Evolutionary conservation across 2,888 invertebrate species (phyloP), one percentile per base, ranked within the genome.

Genomic region (Aelia acuminata): DNA sequence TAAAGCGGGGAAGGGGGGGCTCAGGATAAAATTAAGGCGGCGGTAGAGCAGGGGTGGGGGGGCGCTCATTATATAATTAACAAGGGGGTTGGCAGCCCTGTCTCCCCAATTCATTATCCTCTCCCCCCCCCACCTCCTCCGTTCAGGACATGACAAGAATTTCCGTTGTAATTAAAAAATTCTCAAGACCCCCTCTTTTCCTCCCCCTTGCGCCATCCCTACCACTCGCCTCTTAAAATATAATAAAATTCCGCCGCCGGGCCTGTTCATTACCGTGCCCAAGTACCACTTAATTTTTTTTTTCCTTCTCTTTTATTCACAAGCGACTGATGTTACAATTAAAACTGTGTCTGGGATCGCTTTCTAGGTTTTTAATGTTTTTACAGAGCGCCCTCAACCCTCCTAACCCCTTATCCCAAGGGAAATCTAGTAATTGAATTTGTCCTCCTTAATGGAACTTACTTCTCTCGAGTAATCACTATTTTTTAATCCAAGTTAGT

Each of bases 141-240:
- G 20, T 26, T 26, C 47, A 63, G 85, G 85, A 88, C 88, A 85
- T 85, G 80, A 43, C 80, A 88, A 85, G 88, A 88, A 88, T 88
- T 88, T 88, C 88, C 88, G 88, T 88, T 88, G 87, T 87, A 88
- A 88, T 88, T 88, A 88, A 88, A 87, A 88, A 88, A 87, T 87
- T 87, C 86, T 87, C 88, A 87, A 87, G 88, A 80, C 80, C 87
- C 70, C 86, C n/a, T 84, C 31, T 70, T 20, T 20, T 43, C 39
- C 47, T 84, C 31, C 0, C 47, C 39, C 26, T 39, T 63, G 48
- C 85, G 26, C 86, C 43, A 63, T n/a, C 39, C 48, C 53, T 48
- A 80, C 35, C n/a, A 43, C n/a, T 70, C 43, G 43, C 63, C 86
- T 86, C 88, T 86, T 86, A 86, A 88, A 88, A 88, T 88, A 88